These are phyloP conservation scores for Pao palembangensis DNA, from an alignment of 2,113 vertebrate genomes.

Conservation along the genomic window DNA sequence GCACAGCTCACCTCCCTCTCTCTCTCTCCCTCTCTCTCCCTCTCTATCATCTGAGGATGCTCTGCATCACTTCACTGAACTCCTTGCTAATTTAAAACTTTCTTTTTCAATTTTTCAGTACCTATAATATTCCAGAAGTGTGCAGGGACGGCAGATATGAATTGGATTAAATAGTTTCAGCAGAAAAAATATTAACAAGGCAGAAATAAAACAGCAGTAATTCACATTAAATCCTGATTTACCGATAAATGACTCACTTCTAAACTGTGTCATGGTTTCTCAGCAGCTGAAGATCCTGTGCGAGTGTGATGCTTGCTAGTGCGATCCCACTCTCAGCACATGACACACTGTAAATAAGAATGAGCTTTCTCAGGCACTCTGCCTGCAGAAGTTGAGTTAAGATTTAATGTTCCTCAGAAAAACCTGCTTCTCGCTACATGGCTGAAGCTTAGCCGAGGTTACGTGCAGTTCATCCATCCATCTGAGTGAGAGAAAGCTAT, in stretches of 20 bases:
- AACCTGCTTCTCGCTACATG: constrained; percentile 31
- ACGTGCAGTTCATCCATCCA: background rate
- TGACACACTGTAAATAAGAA: constrained; percentile 56
- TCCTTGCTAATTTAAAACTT: too few species aligned
- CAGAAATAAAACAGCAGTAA: constrained; percentile 1
- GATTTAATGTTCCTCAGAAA: constrained; percentile 48
- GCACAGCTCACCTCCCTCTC: too few species aligned
- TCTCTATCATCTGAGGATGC: too few species aligned
- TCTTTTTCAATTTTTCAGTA: too few species aligned
- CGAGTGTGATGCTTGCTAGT: constrained; percentile 35
- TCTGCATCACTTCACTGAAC: too few species aligned
- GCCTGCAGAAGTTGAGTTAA: constrained; percentile 42
- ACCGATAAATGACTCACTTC: constrained; percentile 22
- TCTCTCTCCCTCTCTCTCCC: too few species aligned
- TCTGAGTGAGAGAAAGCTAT: too few species aligned
- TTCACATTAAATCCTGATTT: constrained; percentile 22
- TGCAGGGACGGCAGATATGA: too few species aligned
- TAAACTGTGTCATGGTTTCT: constrained; percentile 35
- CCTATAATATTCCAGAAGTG: too few species aligned
- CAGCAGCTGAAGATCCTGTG: constrained; percentile 30
- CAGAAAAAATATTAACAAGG: too few species aligned
- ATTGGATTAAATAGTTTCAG: too few species aligned
- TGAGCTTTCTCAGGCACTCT: constrained; percentile 43
- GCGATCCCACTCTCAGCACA: constrained; percentile 25
- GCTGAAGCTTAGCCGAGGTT: constrained; percentile 47